Evolutionary conservation across 53 echinoderm and acorn worm genomes (phyloP).

Genomic region (Apostichopus leukothele): DNA sequence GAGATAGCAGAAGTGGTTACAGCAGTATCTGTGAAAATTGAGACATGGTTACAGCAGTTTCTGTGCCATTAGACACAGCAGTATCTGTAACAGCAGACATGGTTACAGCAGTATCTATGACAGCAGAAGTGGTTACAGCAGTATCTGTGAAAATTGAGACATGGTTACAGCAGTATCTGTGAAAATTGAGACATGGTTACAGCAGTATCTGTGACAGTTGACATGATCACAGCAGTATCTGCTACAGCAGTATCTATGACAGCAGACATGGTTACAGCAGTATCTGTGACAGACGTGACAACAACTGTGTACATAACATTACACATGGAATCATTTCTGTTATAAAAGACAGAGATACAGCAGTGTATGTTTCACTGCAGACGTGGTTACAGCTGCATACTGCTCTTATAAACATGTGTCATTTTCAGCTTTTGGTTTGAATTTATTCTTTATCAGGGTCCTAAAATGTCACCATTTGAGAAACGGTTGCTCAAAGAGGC

Average conservation of each 20-base stretch:
- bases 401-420: too few species aligned
- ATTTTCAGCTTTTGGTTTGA: not conserved
- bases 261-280: not conserved
- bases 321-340: not conserved
- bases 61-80: too few species aligned
- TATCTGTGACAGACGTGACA: not conserved
- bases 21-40: not conserved
- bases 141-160: too few species aligned
- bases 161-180: too few species aligned
- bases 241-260: not conserved
- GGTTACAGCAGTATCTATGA: too few species aligned
- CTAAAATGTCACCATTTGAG: conserved; percentile 85
- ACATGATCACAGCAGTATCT: not conserved
- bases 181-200: too few species aligned
- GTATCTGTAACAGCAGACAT: too few species aligned
- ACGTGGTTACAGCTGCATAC: not conserved
- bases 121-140: too few species aligned
- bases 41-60: too few species aligned
- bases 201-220: not conserved
- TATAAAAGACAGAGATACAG: not conserved
- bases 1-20: not conserved
- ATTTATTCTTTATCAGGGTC: conserved; percentile 52
- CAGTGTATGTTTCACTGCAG: not conserved
- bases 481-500: conserved; percentile 80
- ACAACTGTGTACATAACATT: not conserved